phyloP scores from a whole-genome alignment of 2,113 vertebrate genomes.

The Odocoileus hemionus region DNA sequence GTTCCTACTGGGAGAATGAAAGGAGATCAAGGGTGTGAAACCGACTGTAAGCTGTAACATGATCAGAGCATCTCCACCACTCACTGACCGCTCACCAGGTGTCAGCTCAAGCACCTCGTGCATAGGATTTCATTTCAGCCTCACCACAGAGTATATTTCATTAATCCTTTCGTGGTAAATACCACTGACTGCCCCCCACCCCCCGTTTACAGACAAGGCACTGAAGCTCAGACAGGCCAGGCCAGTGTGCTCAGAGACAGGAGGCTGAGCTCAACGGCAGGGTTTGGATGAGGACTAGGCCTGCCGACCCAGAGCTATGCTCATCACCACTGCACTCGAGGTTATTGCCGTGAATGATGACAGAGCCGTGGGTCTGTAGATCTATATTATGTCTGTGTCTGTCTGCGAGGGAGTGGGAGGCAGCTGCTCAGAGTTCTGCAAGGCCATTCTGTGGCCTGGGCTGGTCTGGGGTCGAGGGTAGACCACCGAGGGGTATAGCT shows the following conservation, averaged over 20 bases:
- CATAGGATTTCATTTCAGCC: background rate
- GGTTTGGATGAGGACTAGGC: background rate
- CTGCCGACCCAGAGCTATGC: accelerated
- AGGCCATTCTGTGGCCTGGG: background rate
- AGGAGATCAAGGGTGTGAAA: background rate
- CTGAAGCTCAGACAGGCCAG: background rate
- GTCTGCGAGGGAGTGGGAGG: background rate
- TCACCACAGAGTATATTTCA: background rate
- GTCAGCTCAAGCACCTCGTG: background rate
- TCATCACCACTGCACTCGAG: background rate
- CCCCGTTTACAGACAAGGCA: background rate
- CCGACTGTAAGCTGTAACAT: background rate
- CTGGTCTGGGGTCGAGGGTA: background rate
- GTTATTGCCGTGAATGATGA: background rate
- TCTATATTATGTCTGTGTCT: background rate
- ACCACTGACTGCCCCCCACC: background rate
- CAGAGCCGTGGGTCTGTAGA: background rate
- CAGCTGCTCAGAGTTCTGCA: background rate
- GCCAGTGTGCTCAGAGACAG: background rate
- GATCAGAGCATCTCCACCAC: background rate
- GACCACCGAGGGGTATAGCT: too few relatives aligned
- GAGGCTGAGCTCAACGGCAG: background rate
- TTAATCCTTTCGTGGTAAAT: background rate
- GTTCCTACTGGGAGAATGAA: background rate
- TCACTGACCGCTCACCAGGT: background rate